Percentiles rank a stretch among this genome's conserved stretches.
These are phyloP conservation scores for Rousettus leschenaultii DNA, from an alignment of 2,113 vertebrate genomes.

Conservation along the genomic window DNA sequence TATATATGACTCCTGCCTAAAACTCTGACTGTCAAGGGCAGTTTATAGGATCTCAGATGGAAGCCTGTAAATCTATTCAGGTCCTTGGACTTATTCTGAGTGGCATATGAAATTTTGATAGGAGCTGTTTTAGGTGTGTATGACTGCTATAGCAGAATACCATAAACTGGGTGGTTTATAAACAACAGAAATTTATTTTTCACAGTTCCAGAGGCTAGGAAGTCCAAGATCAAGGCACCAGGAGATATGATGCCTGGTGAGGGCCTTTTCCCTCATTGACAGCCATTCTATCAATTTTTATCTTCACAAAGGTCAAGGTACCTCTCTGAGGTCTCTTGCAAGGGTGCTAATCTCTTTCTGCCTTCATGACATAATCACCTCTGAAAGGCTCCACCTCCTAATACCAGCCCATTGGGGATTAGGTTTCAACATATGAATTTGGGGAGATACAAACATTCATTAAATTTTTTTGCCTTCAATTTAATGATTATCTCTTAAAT, in stretches of 20 bases:
- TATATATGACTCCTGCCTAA: neutral
- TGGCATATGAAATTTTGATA: neutral
- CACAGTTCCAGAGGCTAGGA: neutral
- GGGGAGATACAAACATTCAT: neutral
- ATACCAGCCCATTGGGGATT: neutral
- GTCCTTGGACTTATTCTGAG: neutral
- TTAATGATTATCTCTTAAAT: neutral
- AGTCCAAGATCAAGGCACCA: neutral
- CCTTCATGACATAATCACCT: neutral
- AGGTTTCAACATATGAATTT: neutral
- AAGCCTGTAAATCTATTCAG: neutral
- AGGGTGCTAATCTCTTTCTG: neutral
- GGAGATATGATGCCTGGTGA: neutral
- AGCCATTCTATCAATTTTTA: neutral
- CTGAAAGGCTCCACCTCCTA: neutral
- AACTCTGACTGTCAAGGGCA: neutral
- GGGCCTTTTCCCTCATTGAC: neutral
- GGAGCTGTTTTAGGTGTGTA: neutral
- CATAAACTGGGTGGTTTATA: neutral
- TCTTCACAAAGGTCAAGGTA: neutral
- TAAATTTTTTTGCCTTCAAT: neutral
- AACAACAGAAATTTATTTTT: neutral
- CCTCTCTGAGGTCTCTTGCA: neutral
- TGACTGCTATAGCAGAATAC: neutral
- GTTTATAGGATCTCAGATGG: neutral